A percentile compares a stretch with the other conserved stretches of the same genome.
These are phyloP conservation scores for Calidris pugnax DNA, from an alignment of 2,113 vertebrate genomes.

Conservation along the genomic window DNA sequence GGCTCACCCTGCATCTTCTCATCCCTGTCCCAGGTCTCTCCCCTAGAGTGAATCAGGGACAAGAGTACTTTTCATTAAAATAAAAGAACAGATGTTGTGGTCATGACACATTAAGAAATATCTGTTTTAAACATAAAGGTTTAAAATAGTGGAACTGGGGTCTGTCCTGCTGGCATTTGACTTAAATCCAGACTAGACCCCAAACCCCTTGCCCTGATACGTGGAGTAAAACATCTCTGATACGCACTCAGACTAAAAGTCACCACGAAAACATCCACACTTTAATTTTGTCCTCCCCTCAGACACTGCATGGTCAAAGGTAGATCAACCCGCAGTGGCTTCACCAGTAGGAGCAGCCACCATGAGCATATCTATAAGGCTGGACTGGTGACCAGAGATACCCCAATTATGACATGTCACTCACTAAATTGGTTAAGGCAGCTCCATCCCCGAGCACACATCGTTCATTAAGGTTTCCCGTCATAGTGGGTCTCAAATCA, in stretches of 20 bases:
- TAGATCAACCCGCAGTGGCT: not conserved
- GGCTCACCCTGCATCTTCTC: not conserved
- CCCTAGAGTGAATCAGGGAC: not conserved
- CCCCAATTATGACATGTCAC: accelerated
- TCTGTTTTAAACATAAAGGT: accelerated
- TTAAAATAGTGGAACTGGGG: not conserved
- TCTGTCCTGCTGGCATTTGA: not conserved
- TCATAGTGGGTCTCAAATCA: not conserved
- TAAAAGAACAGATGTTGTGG: not conserved
- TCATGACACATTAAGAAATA: accelerated
- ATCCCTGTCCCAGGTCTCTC: accelerated
- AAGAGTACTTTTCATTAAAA: not conserved
- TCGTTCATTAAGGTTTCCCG: not conserved
- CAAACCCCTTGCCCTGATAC: not conserved
- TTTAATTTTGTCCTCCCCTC: not conserved
- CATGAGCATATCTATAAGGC: accelerated
- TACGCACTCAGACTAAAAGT: not conserved
- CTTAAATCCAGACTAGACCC: not conserved
- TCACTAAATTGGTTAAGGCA: not conserved
- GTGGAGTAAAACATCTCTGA: accelerated
- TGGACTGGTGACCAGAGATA: not conserved
- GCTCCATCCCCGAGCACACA: accelerated
- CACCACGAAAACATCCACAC: not conserved
- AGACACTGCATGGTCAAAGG: not conserved
- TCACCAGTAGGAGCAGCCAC: not conserved